Base-by-base conservation (phyloP, 2,797 vertebrate species). In the Hozukius guyotensis region DNA sequence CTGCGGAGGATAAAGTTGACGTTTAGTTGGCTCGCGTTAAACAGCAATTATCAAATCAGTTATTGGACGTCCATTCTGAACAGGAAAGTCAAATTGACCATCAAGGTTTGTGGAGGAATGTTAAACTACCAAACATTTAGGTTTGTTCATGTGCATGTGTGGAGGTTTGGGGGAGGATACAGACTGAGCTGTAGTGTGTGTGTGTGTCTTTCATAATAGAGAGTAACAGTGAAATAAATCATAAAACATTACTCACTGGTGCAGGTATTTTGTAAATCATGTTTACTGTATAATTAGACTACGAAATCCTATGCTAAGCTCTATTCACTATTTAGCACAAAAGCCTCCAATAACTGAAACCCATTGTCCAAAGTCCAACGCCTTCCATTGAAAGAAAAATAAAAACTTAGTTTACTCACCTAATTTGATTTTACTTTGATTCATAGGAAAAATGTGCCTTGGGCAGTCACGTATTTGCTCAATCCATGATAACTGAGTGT, bases 11-110 rank as follows among this genome's bases (percentile, higher is more conserved):
- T 74, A 75, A 70, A 42, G 24, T 25, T 83, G 68, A 82, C 63
- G 20, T 80, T 76, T 74, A 72, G 57, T 71, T 92, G 90, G 89
- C 84, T 82, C 32, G 12, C 2, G 29, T 61, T 61, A 38, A 77
- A 83, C 36, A 75, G 62, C 72, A 77, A 84, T 83, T 85, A 90
- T 90, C 52, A 87, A 83, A 86, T 83, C 72, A 78, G 52, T 87
- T 85, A 87, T 74, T 89, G 79, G 67, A 87, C 82, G 82, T 74
- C 46, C 24, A 82, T 83, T 88, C 77, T 79, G 59, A 87, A 63
- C 59, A 75, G 81, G 71, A 73, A 92, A 87, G 84, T 93, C 74
- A 92, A 94, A 92, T 93, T 92, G 91, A 94, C 92, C 90, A 94
- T 94, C 92, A 94, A 87, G 68, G 78, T 78, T 71, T 72, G 62